Percentiles rank a stretch among this genome's conserved stretches.
phyloP scores from a whole-genome alignment of 2,888 invertebrate species.

The Hypena proboscidalis region DNA sequence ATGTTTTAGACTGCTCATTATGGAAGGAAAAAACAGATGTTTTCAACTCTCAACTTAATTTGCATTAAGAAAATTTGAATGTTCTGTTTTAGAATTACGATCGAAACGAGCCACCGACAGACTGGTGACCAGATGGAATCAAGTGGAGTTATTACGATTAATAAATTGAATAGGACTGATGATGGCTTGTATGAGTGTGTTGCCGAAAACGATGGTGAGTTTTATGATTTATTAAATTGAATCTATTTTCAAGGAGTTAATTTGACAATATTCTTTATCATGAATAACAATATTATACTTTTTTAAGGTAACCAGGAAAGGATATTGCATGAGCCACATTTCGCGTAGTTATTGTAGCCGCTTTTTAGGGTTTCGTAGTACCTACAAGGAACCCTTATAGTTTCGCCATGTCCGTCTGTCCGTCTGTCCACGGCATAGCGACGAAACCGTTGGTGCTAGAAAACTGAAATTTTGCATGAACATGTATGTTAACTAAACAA shows the following conservation, averaged over 20 bases:
- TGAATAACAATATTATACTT: too few relatives aligned
- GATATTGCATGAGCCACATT: too few relatives aligned
- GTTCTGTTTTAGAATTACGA: conserved; percentile 79
- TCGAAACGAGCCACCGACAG: conserved; percentile 83
- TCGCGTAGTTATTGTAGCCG: too few relatives aligned
- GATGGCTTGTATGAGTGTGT: conserved; percentile 96
- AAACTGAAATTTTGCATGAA: too few relatives aligned
- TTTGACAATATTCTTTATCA: not conserved
- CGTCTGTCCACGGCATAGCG: too few relatives aligned
- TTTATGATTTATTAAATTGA: not conserved
- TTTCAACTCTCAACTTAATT: conserved; percentile 17
- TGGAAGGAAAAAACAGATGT: conserved; percentile 11
- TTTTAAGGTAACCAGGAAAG: too few relatives aligned
- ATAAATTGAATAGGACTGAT: conserved; percentile 88
- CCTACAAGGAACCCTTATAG: too few relatives aligned
- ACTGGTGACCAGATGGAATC: conserved; percentile 80
- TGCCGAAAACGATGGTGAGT: conserved; percentile 89
- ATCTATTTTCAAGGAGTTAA: not conserved
- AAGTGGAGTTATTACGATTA: conserved; percentile 88
- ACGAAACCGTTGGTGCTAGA: too few relatives aligned
- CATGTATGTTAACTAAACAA: too few relatives aligned
- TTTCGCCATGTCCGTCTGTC: too few relatives aligned
- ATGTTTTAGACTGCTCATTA: conserved; percentile 14
- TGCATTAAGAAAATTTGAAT: conserved; percentile 8
- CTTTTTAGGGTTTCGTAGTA: too few relatives aligned